Evolutionary conservation across 2,797 vertebrate species (phyloP), one percentile per base, ranked within the genome.

Genomic region (Orestias chungarensis): DNA sequence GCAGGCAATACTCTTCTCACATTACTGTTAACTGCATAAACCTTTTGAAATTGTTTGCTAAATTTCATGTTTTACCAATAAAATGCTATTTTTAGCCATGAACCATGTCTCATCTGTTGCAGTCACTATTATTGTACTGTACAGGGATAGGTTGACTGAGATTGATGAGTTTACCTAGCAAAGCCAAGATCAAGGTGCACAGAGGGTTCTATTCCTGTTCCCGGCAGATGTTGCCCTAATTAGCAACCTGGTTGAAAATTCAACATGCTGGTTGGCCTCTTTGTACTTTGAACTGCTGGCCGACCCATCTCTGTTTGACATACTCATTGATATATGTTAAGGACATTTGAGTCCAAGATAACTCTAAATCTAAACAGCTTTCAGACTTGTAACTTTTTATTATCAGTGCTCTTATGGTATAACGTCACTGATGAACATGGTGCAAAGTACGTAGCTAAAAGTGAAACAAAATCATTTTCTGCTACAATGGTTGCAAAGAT

Each of bases 141-240:
- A 4, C 31, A 27, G 29, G 25, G 20, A 66, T 57, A 35, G 44
- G 64, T 57, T 49, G 54, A 68, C 57, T 57, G 59, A 68, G 55
- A 47, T 73, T 55, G 8, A 35, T 52, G 65, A 47, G 65, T 62
- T 61, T 40, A 50, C 70, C 17, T 27, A 25, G 44, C 23, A 50
- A 73, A 66, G 27, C 9, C 20, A 59, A 71, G 47, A 70, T 55
- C 40, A 18, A 40, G 47, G 42, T 74, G 55, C 61, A 52, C n/a
- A 0, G 74, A 42, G 66, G 66, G 62, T 69, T 75, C 77, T 88
- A 77, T 77, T 82, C 64, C 82, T 78, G 86, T 80, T 68, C 20
- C 27, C 15, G 7, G 43, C 59, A 71, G 68, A 44, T 73, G 67
- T 55, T 68, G 9, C 75, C 14, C 66, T 86, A 70, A 78, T 89